Percentiles rank a stretch among this genome's conserved stretches.
Evolutionary conservation across 2,888 invertebrate genomes (phyloP).

Genomic region (Drosophila planitibia): DNA sequence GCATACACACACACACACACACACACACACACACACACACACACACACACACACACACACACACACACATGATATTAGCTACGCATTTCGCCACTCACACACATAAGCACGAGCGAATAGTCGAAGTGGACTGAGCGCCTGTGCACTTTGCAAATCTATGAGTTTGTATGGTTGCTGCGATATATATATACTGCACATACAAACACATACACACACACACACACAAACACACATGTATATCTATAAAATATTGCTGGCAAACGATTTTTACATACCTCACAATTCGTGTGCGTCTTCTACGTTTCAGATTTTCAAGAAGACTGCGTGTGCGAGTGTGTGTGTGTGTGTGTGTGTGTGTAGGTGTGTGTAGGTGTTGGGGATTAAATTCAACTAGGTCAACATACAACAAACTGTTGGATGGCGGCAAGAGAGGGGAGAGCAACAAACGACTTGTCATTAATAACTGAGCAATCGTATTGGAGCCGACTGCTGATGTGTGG

Average conservation of each 20-base stretch:
- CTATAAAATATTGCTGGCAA: conserved; percentile 74
- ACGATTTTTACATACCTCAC: conserved; percentile 70
- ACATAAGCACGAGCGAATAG: background rate
- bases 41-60: conserved; percentile 3
- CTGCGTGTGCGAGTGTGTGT: conserved; percentile 7
- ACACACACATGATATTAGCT: conserved; percentile 27
- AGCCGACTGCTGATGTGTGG: conserved; percentile 31
- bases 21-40: conserved; percentile 21
- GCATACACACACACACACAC: background rate
- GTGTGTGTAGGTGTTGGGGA: conserved; percentile 45
- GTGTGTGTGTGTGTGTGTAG: conserved; percentile 1
- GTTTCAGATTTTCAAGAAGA: conserved; percentile 39
- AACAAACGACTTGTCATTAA: conserved; percentile 73
- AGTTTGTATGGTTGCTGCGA: conserved; percentile 52
- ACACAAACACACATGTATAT: conserved; percentile 29
- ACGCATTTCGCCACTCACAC: background rate
- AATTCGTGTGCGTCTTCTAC: conserved; percentile 41
- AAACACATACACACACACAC: conserved; percentile 13
- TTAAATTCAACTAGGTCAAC: conserved; percentile 70
- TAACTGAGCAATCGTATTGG: conserved; percentile 70
- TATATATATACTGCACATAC: conserved; percentile 12
- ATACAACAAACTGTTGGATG: conserved; percentile 18
- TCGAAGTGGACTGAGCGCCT: conserved; percentile 50
- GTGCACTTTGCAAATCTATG: conserved; percentile 58
- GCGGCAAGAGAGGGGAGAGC: background rate